These are phyloP conservation scores for Amorpha juglandis DNA, from an alignment of 2,888 invertebrate genomes.

Conservation along the genomic window DNA sequence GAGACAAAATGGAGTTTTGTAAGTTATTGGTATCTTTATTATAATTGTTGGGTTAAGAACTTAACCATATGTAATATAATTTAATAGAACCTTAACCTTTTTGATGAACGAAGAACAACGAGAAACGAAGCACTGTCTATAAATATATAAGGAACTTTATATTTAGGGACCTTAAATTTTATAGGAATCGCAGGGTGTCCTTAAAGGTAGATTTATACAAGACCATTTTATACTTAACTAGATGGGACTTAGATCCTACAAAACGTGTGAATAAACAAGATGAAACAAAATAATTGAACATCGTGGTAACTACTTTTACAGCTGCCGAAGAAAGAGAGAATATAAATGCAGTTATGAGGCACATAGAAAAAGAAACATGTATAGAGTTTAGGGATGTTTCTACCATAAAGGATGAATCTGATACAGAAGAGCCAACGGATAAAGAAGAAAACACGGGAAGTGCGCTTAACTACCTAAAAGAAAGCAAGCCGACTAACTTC, in stretches of 20 bases:
- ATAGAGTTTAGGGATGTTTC: conserved; percentile 59
- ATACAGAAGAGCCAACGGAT: not conserved
- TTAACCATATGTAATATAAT: not conserved
- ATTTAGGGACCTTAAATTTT: too few species aligned
- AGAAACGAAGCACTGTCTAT: not conserved
- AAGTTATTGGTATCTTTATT: conserved; percentile 43
- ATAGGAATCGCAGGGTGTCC: too few species aligned
- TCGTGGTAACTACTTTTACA: conserved; percentile 39
- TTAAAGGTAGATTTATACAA: too few species aligned
- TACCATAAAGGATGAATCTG: conserved; percentile 26
- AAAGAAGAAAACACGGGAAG: not conserved
- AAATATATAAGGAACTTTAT: too few species aligned
- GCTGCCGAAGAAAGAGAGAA: conserved; percentile 73
- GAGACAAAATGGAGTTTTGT: conserved; percentile 67
- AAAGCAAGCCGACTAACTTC: not conserved
- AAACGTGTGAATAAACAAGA: too few species aligned
- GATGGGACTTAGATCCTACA: too few species aligned
- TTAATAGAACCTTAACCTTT: not conserved
- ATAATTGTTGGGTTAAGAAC: not conserved
- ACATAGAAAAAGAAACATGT: conserved; percentile 75
- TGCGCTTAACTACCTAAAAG: not conserved
- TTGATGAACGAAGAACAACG: not conserved
- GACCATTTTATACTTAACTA: too few species aligned
- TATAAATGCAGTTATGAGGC: conserved; percentile 65
- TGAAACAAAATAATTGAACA: not conserved